A percentile compares a stretch with the other conserved stretches of the same genome.
These are phyloP conservation scores for Paratilapia polleni DNA, from an alignment of 2,113 vertebrate genomes.

Conservation along the genomic window DNA sequence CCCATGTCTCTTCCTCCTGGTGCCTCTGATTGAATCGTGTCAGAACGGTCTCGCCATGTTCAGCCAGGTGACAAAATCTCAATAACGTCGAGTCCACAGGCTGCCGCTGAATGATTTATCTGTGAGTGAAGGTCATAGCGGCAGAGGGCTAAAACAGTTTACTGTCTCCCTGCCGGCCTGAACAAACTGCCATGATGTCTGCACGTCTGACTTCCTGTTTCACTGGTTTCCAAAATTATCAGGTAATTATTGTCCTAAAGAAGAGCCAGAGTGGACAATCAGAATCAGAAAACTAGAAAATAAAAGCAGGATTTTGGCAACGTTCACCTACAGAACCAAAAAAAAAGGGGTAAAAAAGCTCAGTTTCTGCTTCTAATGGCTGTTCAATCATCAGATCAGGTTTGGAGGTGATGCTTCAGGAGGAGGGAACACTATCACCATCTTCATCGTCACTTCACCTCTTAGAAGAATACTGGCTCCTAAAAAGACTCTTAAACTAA, in stretches of 20 bases:
- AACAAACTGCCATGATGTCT: background rate
- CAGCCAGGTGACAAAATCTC: conserved; percentile 44
- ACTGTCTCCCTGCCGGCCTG: background rate
- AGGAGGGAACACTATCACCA: too few species aligned
- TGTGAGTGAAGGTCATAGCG: conserved; percentile 52
- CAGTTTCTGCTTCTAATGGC: too few species aligned
- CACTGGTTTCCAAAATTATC: background rate
- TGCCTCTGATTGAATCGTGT: conserved; percentile 23
- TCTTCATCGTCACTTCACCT: too few species aligned
- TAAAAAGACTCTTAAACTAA: too few species aligned
- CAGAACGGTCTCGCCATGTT: conserved; percentile 11
- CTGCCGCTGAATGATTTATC: conserved; percentile 47
- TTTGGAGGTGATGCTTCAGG: too few species aligned
- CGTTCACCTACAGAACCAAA: too few species aligned
- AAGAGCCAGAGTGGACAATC: background rate
- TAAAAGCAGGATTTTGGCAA: background rate
- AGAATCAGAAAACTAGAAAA: background rate
- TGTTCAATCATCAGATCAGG: too few species aligned
- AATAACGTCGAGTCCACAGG: conserved; percentile 30
- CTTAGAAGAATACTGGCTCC: too few species aligned
- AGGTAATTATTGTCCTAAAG: background rate
- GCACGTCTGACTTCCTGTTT: background rate
- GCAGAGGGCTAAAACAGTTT: background rate
- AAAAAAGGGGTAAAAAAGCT: too few species aligned
- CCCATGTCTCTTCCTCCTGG: background rate